phyloP scores from a whole-genome alignment of 2,113 vertebrate genomes.

The Platichthys stellatus region DNA sequence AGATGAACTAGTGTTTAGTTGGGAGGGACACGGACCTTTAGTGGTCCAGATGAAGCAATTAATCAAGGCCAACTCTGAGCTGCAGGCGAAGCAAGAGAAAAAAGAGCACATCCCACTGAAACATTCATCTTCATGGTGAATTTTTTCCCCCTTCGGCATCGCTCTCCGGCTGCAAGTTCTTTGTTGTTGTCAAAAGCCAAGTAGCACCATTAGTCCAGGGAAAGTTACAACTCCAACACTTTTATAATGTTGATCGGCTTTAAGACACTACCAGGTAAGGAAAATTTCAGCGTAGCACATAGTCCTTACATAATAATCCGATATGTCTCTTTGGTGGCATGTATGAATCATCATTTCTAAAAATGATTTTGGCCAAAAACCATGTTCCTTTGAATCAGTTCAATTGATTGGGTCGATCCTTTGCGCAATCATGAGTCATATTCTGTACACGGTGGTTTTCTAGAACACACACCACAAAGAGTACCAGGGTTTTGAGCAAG shows the following conservation, averaged over 20 bases:
- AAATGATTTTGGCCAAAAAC: no score
- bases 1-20: constrained; percentile 37
- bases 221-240: constrained; percentile 9
- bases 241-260: background rate
- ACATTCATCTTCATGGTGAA: constrained; percentile 40
- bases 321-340: no score
- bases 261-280: background rate
- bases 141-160: background rate
- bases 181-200: constrained; percentile 16
- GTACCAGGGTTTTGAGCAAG: no score
- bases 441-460: background rate
- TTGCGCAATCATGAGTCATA: background rate
- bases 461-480: constrained; percentile 6
- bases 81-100: constrained; percentile 8
- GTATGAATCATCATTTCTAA: no score
- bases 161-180: constrained; percentile 5
- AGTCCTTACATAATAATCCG: no score
- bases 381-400: background rate
- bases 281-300: background rate
- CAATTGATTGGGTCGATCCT: background rate
- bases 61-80: constrained; percentile 47
- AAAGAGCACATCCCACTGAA: constrained; percentile 6
- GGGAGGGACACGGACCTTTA: constrained; percentile 37
- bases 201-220: no score
- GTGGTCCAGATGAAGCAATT: constrained; percentile 54